Conservation (phyloP, 2,797 vertebrate species). For the Enteromius fasciolatus region DNA sequence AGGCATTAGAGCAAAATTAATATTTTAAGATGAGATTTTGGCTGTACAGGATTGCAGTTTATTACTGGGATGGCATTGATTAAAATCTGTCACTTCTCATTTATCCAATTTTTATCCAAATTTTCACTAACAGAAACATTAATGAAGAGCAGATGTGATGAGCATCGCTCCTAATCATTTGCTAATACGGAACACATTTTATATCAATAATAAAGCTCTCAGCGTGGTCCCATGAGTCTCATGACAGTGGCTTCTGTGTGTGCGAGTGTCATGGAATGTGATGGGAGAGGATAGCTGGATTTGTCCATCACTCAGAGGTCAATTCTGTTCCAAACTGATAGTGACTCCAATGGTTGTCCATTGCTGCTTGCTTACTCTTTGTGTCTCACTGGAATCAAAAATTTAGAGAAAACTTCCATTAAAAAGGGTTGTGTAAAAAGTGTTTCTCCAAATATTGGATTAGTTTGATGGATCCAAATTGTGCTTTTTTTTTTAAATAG, state of each 20-base stretch:
- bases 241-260: slow-evolving; percentile 4
- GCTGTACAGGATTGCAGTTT: slow-evolving; percentile 72
- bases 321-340: neutral
- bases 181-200: slow-evolving; percentile 60
- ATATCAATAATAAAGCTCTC: slow-evolving; percentile 52
- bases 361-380: slow-evolving; percentile 8
- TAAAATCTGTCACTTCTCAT: slow-evolving; percentile 74
- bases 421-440: slow-evolving; percentile 15
- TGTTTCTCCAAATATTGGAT: slow-evolving; percentile 36
- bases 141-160: slow-evolving; percentile 63
- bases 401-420: neutral
- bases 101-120: slow-evolving; percentile 67
- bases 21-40: slow-evolving; percentile 76
- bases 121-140: slow-evolving; percentile 66
- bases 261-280: slow-evolving; percentile 33
- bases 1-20: slow-evolving; percentile 78
- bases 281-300: slow-evolving; percentile 33
- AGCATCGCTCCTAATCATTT: slow-evolving; percentile 65
- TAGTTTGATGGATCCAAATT: neutral
- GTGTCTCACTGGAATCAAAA: slow-evolving; percentile 25
- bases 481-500: neutral
- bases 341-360: neutral
- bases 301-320: slow-evolving; percentile 14
- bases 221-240: slow-evolving; percentile 8
- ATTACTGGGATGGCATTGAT: slow-evolving; percentile 75